These are phyloP conservation scores for Mamestra brassicae DNA, from an alignment of 2,888 invertebrate species.

Conservation along the genomic window DNA sequence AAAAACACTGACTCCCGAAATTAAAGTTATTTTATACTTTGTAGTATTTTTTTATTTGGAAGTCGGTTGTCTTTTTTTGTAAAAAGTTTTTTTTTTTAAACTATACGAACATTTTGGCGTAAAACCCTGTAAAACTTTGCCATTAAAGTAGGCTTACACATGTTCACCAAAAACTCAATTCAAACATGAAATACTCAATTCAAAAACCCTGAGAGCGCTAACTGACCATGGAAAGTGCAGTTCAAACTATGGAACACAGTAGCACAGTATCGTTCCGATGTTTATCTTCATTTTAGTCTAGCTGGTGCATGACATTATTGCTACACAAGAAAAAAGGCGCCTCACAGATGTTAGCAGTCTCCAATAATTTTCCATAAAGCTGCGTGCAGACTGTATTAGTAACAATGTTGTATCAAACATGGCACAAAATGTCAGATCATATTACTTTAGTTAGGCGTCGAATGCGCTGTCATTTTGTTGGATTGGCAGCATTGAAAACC, in stretches of 20 bases:
- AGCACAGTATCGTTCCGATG: background rate
- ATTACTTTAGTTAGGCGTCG: background rate
- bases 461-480: conserved; percentile 3
- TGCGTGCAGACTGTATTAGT: conserved; percentile 11
- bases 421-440: background rate
- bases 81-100: too few species aligned
- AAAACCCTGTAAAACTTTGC: too few species aligned
- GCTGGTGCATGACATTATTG: background rate
- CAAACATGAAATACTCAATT: too few species aligned
- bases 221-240: background rate
- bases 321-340: background rate
- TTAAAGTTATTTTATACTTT: too few species aligned
- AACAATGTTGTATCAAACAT: background rate
- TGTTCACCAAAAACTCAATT: too few species aligned
- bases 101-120: too few species aligned
- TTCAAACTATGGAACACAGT: background rate
- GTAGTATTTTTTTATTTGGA: too few species aligned
- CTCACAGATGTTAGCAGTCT: conserved; percentile 19
- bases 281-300: background rate
- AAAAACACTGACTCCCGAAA: too few species aligned
- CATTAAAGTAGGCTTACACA: too few species aligned
- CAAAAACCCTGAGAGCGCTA: too few species aligned
- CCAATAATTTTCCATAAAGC: conserved; percentile 12
- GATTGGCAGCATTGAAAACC: conserved; percentile 18
- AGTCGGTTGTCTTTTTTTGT: too few species aligned